phyloP scores from a whole-genome alignment of 2,797 vertebrate genomes.

The Gorsachius magnificus region DNA sequence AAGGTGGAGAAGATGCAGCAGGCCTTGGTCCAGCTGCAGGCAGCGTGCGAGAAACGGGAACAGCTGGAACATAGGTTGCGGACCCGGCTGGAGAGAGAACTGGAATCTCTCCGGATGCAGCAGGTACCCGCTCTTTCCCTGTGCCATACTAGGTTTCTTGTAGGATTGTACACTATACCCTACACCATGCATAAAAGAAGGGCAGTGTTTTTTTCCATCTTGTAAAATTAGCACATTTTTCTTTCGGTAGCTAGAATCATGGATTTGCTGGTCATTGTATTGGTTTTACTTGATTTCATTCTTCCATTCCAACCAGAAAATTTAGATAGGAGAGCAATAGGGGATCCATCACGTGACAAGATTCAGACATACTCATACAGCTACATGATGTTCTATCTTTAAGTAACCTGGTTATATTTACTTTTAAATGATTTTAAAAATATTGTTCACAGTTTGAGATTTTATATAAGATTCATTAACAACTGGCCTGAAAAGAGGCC shows the following conservation, averaged over 20 bases:
- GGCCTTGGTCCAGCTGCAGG: slow-evolving; percentile 94
- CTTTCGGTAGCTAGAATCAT: not conserved
- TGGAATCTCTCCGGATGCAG: slow-evolving; percentile 94
- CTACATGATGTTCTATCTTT: not conserved
- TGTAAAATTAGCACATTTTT: not conserved
- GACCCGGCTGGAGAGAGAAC: slow-evolving; percentile 91
- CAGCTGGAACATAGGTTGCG: slow-evolving; percentile 94
- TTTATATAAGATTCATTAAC: not conserved
- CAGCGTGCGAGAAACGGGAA: slow-evolving; percentile 95
- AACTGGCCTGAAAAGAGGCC: not conserved
- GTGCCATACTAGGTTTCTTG: not conserved
- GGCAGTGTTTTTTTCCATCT: not conserved
- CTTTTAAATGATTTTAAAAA: not conserved
- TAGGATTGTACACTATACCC: not conserved
- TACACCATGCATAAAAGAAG: not conserved
- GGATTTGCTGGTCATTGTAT: not conserved
- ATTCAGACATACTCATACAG: not conserved
- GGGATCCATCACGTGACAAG: not conserved
- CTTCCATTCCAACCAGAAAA: not conserved
- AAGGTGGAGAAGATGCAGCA: slow-evolving; percentile 99
- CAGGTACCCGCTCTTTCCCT: slow-evolving; percentile 80
- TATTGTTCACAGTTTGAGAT: not conserved
- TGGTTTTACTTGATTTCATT: not conserved
- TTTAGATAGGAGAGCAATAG: not conserved
- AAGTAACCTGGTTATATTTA: not conserved